These are phyloP conservation scores for Podilymbus podiceps DNA, from an alignment of 2,113 vertebrate species.

Conservation along the genomic window DNA sequence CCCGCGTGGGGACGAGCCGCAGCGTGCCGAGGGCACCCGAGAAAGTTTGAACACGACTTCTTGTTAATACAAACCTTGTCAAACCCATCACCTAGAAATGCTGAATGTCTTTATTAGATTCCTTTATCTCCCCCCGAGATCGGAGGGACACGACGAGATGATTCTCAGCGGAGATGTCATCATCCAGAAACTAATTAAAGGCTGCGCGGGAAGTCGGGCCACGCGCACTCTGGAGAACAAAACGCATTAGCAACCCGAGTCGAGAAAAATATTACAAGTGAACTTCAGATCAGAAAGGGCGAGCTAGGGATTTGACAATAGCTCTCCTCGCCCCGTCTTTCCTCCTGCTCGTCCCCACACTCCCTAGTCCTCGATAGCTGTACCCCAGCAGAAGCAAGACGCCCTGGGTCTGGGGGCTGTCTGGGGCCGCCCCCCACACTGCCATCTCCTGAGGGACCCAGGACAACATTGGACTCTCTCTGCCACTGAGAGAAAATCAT, in stretches of 20 bases:
- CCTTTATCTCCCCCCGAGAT: slow-evolving; percentile 73
- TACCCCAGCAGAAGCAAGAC: background rate
- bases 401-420: accelerated
- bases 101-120: slow-evolving; percentile 81
- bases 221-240: slow-evolving; percentile 72
- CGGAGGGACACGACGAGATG: slow-evolving; percentile 64
- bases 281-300: slow-evolving; percentile 74
- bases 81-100: slow-evolving; percentile 76
- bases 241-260: slow-evolving; percentile 70
- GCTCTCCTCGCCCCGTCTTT: background rate
- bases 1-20: background rate
- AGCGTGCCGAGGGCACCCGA: background rate
- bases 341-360: background rate
- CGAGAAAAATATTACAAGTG: slow-evolving; percentile 70
- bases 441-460: background rate
- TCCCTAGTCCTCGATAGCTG: accelerated
- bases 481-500: background rate
- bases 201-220: slow-evolving; percentile 71
- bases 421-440: background rate
- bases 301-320: slow-evolving; percentile 63
- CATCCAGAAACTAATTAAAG: slow-evolving; percentile 83
- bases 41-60: slow-evolving; percentile 60
- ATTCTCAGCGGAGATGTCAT: slow-evolving; percentile 76
- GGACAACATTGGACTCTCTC: background rate
- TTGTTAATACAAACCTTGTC: slow-evolving; percentile 78